These are phyloP conservation scores for Ophthalmolycus amberensis DNA, from an alignment of 2,113 vertebrate species.

Conservation along the genomic window DNA sequence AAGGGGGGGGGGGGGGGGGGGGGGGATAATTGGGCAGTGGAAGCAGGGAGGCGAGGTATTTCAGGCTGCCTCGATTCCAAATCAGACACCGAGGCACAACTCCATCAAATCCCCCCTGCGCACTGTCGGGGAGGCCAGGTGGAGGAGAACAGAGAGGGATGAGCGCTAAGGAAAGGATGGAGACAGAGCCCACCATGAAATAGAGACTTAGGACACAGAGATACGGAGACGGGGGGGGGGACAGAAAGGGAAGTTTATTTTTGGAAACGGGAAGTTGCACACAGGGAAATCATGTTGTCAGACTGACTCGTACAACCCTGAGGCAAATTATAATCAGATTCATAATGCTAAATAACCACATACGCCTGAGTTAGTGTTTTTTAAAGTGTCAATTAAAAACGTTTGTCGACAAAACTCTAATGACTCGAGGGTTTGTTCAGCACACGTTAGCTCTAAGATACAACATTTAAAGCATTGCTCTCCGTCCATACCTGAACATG, in stretches of 20 bases:
- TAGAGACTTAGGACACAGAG: conserved; percentile 2
- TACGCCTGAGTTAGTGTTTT: neutral
- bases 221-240: too few relatives aligned
- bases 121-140: conserved; percentile 50
- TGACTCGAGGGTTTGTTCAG: neutral
- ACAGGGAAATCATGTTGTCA: conserved; percentile 10
- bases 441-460: too few relatives aligned
- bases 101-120: conserved; percentile 66
- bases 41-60: conserved; percentile 66
- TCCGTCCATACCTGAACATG: neutral
- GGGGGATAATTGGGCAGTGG: conserved; percentile 65
- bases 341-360: neutral
- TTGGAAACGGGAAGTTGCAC: conserved; percentile 10
- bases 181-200: conserved; percentile 52
- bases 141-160: conserved; percentile 52
- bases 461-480: neutral
- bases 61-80: too few relatives aligned
- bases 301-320: neutral
- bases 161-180: conserved; percentile 19
- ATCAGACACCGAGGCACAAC: conserved; percentile 35
- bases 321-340: neutral
- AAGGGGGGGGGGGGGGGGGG: neutral
- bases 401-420: neutral
- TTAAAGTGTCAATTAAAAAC: neutral
- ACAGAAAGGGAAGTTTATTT: too few relatives aligned